Evolutionary conservation across 30 jellyfish, hydroid and myxozoan genomes (phyloP), one percentile per base, ranked within the genome.

Genomic region (Euphysa ruthae): DNA sequence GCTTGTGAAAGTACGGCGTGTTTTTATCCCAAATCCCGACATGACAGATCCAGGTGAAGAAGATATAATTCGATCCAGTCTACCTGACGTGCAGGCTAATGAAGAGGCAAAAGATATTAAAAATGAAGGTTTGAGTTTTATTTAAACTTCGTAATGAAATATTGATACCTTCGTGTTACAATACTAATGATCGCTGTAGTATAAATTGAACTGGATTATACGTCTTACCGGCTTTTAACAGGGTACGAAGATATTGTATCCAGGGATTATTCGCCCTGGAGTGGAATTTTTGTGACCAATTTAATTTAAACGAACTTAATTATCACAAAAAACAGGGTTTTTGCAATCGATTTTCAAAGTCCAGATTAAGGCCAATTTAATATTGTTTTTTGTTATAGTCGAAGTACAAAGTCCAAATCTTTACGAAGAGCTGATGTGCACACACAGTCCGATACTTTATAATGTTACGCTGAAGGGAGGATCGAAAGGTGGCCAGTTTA

Each of bases 91-190:
- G 6, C 64, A 63, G 15, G 23, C n/a, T n/a, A n/a, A 46, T n/a
- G 94, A 85, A 22, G 79, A 68, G 54, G 49, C 63, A 24, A 49
- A 65, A 4, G 75, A 35, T 27, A 43, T 71, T 32, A 73, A 74
- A 25, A 94, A 79, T n/a, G 93, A 87, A 74, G 97, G 97, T 87
- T 16, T n/a, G n/a, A n/a, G n/a, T n/a, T n/a, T n/a, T n/a, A n/a
- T n/a, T n/a, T n/a, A n/a, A n/a, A n/a, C n/a, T n/a, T n/a, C n/a
- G n/a, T n/a, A n/a, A n/a, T n/a, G n/a, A n/a, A n/a, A n/a, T n/a
- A n/a, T n/a, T n/a, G n/a, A n/a, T n/a, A n/a, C n/a, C n/a, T n/a
- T n/a, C n/a, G n/a, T n/a, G n/a, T n/a, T n/a, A n/a, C n/a, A n/a
- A n/a, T n/a, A n/a, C n/a, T n/a, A n/a, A n/a, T n/a, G n/a, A n/a